Percentiles rank a stretch among this genome's conserved stretches.
phyloP scores from a whole-genome alignment of 1,140 invertebrate species.

The Brachionus koreanus region DNA sequence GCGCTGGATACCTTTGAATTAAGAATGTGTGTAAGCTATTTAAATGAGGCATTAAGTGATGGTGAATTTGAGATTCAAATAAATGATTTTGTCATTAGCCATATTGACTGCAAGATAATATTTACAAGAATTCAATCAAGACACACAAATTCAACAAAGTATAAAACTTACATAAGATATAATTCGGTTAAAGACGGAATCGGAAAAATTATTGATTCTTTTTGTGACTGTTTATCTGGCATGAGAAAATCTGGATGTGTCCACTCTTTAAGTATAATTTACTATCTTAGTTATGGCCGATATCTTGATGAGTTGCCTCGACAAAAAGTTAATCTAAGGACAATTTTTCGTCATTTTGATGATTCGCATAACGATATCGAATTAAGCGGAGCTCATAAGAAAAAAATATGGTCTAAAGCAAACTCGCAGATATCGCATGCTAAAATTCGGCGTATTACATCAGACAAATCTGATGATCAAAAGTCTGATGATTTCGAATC shows the following conservation, averaged over 20 bases:
- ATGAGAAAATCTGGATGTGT: not conserved
- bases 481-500: not conserved
- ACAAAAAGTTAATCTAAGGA: not conserved
- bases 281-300: not conserved
- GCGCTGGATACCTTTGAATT: too few relatives aligned
- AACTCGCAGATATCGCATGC: too few relatives aligned
- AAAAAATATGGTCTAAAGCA: not conserved
- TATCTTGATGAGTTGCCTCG: not conserved
- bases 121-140: not conserved
- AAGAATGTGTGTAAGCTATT: too few relatives aligned
- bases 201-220: not conserved
- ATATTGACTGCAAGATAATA: not conserved
- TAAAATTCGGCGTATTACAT: too few relatives aligned
- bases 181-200: not conserved
- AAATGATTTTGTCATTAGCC: too few relatives aligned
- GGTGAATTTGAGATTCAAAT: too few relatives aligned
- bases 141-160: not conserved
- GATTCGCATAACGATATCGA: not conserved
- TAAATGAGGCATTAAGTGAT: too few relatives aligned
- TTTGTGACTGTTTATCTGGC: not conserved
- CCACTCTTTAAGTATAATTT: not conserved
- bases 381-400: not conserved
- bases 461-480: not conserved
- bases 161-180: constrained; percentile 1
- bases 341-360: not conserved